Evolutionary conservation across 2,888 invertebrate species (phyloP).

Genomic region (Thereva unica): DNA sequence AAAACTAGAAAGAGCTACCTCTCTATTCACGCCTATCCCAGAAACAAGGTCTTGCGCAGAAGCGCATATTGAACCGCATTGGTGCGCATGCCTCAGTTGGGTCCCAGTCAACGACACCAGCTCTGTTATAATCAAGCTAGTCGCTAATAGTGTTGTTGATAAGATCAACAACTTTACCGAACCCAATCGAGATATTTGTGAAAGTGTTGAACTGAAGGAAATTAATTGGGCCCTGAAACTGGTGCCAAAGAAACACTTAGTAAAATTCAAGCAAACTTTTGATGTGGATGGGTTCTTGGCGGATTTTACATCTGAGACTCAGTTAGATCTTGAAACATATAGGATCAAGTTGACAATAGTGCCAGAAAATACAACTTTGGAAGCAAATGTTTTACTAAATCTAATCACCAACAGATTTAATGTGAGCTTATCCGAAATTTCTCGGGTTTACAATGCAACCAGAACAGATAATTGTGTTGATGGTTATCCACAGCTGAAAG

Average conservation of each 20-base stretch:
- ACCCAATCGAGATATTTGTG: conserved; percentile 65
- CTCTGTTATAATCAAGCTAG: conserved; percentile 56
- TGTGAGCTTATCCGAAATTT: conserved; percentile 71
- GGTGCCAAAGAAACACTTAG: conserved; percentile 68
- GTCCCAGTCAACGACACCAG: conserved; percentile 61
- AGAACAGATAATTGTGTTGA: conserved; percentile 80
- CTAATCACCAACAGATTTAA: conserved; percentile 63
- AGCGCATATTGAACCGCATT: conserved; percentile 91
- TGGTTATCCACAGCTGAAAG: conserved; percentile 74
- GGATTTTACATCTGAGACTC: conserved; percentile 67
- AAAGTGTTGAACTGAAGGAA: conserved; percentile 62
- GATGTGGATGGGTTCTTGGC: conserved; percentile 86
- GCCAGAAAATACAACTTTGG: conserved; percentile 80
- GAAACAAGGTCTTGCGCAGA: conserved; percentile 77
- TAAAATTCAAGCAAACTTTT: conserved; percentile 71
- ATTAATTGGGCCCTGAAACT: conserved; percentile 74
- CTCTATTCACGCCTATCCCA: conserved; percentile 65
- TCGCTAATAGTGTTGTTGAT: conserved; percentile 65
- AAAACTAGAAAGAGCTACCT: conserved; percentile 50
- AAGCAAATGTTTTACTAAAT: conserved; percentile 74
- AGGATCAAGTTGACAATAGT: conserved; percentile 76
- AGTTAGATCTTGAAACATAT: conserved; percentile 67
- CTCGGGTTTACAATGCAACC: conserved; percentile 82
- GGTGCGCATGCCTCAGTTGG: conserved; percentile 96
- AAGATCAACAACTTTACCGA: conserved; percentile 67